Evolutionary conservation across 2,888 invertebrate species (phyloP).

Genomic region (Teleiodes luculella): DNA sequence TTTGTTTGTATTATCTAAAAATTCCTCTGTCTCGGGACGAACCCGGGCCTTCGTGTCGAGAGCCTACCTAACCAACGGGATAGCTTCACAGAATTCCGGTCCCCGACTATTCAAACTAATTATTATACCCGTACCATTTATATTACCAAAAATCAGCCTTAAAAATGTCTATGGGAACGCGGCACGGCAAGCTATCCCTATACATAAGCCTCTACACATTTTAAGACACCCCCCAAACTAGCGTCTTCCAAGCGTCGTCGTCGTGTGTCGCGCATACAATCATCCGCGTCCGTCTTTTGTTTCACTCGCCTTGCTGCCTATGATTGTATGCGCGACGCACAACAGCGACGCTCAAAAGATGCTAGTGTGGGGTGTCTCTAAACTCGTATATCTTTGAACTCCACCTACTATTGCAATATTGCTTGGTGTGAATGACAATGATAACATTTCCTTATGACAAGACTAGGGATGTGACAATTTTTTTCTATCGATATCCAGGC

Average conservation of each 20-base stretch:
- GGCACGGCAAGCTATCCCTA: constrained; percentile 61
- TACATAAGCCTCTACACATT: constrained; percentile 39
- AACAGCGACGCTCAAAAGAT: too few relatives aligned
- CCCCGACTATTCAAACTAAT: constrained; percentile 46
- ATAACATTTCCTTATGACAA: too few relatives aligned
- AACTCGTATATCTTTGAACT: constrained; percentile 41
- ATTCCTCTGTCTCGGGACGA: constrained; percentile 1
- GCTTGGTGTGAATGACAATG: too few relatives aligned
- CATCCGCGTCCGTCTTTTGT: too few relatives aligned
- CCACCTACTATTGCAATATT: constrained; percentile 40
- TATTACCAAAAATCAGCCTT: constrained; percentile 69
- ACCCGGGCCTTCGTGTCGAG: not conserved
- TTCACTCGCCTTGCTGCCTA: too few relatives aligned
- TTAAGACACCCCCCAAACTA: too few relatives aligned
- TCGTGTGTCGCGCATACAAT: too few relatives aligned
- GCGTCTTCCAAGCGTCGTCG: too few relatives aligned
- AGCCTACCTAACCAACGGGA: constrained; percentile 29
- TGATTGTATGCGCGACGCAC: too few relatives aligned
- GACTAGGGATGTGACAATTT: too few relatives aligned
- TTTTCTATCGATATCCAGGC: too few relatives aligned
- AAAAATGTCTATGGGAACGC: constrained; percentile 73
- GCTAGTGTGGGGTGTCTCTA: too few relatives aligned
- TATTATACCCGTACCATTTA: constrained; percentile 62
- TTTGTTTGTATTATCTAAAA: not conserved
- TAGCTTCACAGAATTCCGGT: constrained; percentile 45